Conservation (phyloP, 35 echinoderm and acorn worm genomes). For the Ophiothrix spiculata region DNA sequence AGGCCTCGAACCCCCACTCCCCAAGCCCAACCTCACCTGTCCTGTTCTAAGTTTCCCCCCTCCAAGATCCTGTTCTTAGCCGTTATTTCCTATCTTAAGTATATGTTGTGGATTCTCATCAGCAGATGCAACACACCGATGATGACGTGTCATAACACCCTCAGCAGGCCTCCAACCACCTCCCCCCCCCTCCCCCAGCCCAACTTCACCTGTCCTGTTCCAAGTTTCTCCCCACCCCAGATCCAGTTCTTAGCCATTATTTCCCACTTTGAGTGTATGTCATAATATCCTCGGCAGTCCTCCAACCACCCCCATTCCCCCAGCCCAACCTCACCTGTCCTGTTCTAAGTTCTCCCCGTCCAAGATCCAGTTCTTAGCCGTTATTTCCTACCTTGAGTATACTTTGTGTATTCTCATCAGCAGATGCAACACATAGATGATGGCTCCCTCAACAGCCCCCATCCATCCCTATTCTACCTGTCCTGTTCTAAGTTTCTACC, state of each 20-base stretch:
- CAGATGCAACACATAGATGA: conserved; percentile 57
- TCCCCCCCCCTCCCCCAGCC: too few species aligned
- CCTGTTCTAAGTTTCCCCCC: conserved; percentile 45
- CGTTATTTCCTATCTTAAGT: conserved; percentile 41
- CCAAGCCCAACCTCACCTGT: too few species aligned
- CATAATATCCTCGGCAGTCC: too few species aligned
- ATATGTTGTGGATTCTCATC: conserved; percentile 67
- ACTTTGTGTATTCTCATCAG: conserved; percentile 60
- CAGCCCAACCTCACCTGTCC: background rate
- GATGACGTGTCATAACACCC: conserved; percentile 70
- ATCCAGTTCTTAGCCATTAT: conserved; percentile 58
- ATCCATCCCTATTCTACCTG: too few species aligned
- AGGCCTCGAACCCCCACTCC: too few species aligned
- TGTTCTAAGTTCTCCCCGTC: conserved; percentile 66
- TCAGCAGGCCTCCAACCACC: conserved; percentile 79
- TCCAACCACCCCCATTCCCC: too few species aligned
- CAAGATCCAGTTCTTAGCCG: conserved; percentile 64
- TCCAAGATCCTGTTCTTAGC: conserved; percentile 75
- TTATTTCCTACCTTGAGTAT: conserved; percentile 57
- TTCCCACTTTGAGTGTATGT: conserved; percentile 62
- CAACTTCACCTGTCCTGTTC: background rate
- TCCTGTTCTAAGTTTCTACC: conserved; percentile 46
- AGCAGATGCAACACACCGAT: conserved; percentile 55
- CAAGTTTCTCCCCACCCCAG: conserved; percentile 67
- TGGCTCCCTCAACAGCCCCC: too few species aligned